Base-by-base conservation (phyloP, 2,888 invertebrate species). In the Poecilobothrus nobilitatus region DNA sequence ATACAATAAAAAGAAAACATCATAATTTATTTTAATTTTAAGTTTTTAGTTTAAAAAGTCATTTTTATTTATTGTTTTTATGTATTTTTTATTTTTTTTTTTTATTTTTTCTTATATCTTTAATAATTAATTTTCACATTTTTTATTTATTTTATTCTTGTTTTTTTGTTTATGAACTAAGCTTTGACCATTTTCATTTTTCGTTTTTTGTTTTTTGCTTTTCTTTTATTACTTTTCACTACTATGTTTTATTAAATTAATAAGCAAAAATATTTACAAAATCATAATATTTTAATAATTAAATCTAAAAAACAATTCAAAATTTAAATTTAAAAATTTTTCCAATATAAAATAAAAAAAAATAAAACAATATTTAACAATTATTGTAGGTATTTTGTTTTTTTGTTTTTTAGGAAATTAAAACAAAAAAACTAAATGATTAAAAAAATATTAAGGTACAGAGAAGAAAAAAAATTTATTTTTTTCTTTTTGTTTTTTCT, bases 1-100 rank as follows among this genome's bases (percentile, higher is more conserved):
- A 5, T 27, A 27, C 27, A 27, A 27, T 27, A 27, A 27, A 27
- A 27, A 27, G 27, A 27, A 27, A 27, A 27, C 27, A 27, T 27
- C 27, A 27, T 4, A 2, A 27, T 27, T 27, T 53, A 53, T 53
- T 15, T 53, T 53, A 15, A 27, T 27, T 27, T 27, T 12, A 53
- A 53, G 53, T 53, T 53, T 53, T 53, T 53, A 53, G 15, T 53
- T 53, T 53, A 53, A 53, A 53, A 53, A 53, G 53, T 53, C 53
- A 53, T 53, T 53, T 53, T 53, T 53, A 27, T 27, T 27, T 27
- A 53, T 53, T 53, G 53, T 53, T 53, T 41, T 41, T 41, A n/a
- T n/a, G n/a, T 37, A 5, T 41, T 41, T 15, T 41, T 41, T 15
- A 5, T 41, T 6, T 41, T 15, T 41, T 6, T 41, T 41, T 12